Evolutionary conservation across 2,113 vertebrate species (phyloP), one percentile per base, ranked within the genome.

Genomic region (Candoia aspera): DNA sequence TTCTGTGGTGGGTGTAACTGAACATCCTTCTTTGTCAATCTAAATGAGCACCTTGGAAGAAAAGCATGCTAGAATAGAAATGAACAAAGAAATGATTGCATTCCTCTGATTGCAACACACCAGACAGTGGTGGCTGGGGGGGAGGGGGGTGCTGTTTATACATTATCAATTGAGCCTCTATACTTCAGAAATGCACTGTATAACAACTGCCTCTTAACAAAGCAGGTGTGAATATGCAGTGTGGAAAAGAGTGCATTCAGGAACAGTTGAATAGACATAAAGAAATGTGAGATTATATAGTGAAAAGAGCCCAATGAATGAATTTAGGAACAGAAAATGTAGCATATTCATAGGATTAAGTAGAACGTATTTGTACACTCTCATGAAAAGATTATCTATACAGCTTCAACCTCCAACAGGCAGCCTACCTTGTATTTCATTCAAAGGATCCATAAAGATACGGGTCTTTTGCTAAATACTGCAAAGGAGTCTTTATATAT

Each of bases 221-320:
- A 94, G 86, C 6, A 90, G 26, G 3, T 49, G 53, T 68, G 59
- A 29, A 1, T 19, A 6, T 84, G 4, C 62, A 11, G 26, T 83
- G 37, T 0, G 23, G 0, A 0, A 58, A 93, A 68, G 24, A 2
- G 33, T 8, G 64, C 68, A 91, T 95, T 5, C 0, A 92, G 84
- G 92, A 93, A 87, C 2, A 91, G 37, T 93, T 96, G 93, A 90
- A 11, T 29, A 95, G 79, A 58, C 21, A 84, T 1, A 90, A 91
- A 94, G 87, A 0, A 42, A 93, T 94, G 49, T 26, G 9, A 79
- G 37, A 95, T 93, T 83, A 91, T 1, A 0, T 33, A 86, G 86
- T 12, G 73, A 94, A 92, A 90, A 42, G 64, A 94, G 64, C 42
- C 49, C 73, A 93, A 94, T 94, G 13, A 92, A 33, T 1, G 12